Evolutionary conservation across 2,797 vertebrate genomes (phyloP).

Genomic region (Botia almorhae): DNA sequence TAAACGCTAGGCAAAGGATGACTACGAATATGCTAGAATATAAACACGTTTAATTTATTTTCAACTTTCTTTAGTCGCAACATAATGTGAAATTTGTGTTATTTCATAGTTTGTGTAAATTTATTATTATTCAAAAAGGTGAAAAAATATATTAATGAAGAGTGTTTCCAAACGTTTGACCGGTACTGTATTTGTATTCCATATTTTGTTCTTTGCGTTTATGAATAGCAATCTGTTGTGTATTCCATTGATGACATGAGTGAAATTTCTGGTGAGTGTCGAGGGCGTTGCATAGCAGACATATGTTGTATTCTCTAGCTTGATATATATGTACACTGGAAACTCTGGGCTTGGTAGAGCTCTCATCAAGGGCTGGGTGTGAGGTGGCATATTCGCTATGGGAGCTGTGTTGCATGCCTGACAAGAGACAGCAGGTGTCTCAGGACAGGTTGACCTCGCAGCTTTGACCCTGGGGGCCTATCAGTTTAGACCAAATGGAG

Average conservation of each 20-base stretch:
- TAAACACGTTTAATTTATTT: too few species aligned
- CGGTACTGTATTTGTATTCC: neutral
- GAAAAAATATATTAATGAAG: too few species aligned
- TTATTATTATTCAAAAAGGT: too few species aligned
- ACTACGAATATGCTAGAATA: too few species aligned
- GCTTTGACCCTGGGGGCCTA: slow-evolving; percentile 76
- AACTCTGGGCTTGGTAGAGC: neutral
- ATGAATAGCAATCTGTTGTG: neutral
- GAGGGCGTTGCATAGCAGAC: neutral
- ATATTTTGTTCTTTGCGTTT: neutral
- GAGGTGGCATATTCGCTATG: slow-evolving; percentile 41
- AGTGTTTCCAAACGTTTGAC: neutral
- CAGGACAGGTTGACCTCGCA: slow-evolving; percentile 76
- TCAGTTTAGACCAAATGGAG: slow-evolving; percentile 75
- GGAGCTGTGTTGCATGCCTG: slow-evolving; percentile 59
- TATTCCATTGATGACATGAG: neutral
- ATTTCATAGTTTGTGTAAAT: too few species aligned
- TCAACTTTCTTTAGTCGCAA: too few species aligned
- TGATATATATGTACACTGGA: slow-evolving; percentile 13
- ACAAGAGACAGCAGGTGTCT: slow-evolving; percentile 81
- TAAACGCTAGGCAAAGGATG: too few species aligned
- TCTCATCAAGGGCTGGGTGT: slow-evolving; percentile 39
- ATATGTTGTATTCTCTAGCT: neutral
- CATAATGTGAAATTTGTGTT: too few species aligned
- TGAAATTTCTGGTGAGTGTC: neutral